Percentiles rank a stretch among this genome's conserved stretches.
phyloP scores from a whole-genome alignment of 2,113 vertebrate species.

The Bos indicus region DNA sequence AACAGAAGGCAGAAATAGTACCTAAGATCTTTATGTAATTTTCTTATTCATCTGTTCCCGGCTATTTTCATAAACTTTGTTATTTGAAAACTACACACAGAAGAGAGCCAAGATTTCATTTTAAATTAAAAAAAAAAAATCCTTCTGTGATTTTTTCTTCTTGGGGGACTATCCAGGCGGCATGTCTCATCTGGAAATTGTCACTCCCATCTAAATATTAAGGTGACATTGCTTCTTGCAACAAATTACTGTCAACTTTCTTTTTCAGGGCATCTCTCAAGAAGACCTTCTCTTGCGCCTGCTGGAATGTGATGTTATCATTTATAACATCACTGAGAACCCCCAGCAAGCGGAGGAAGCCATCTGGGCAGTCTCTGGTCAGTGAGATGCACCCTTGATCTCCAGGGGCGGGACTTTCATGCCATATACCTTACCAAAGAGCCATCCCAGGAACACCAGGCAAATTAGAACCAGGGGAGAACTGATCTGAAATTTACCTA shows the following conservation, averaged over 20 bases:
- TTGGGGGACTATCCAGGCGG: neutral
- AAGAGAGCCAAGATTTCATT: neutral
- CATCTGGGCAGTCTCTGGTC: constrained; percentile 90
- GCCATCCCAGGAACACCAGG: neutral
- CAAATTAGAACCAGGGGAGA: neutral
- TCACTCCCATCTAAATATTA: neutral
- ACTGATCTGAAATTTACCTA: neutral
- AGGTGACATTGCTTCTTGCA: neutral
- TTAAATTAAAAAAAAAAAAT: neutral
- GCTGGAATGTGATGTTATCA: constrained; percentile 87
- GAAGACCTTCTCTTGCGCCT: constrained; percentile 83
- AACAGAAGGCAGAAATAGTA: neutral
- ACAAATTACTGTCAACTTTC: neutral
- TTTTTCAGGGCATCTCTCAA: constrained; percentile 70
- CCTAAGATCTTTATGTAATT: neutral
- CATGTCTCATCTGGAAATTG: neutral
- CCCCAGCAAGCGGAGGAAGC: constrained; percentile 87
- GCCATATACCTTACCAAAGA: neutral
- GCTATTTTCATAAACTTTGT: constrained; percentile 20
- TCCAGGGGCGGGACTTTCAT: neutral
- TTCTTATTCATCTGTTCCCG: neutral
- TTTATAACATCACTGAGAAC: constrained; percentile 91
- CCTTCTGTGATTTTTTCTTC: neutral
- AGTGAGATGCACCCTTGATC: constrained; percentile 11
- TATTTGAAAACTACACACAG: neutral